A percentile compares a stretch with the other conserved stretches of the same genome.
Conservation (phyloP, 1,140 invertebrate species). For the Eriocheir sinensis region DNA sequence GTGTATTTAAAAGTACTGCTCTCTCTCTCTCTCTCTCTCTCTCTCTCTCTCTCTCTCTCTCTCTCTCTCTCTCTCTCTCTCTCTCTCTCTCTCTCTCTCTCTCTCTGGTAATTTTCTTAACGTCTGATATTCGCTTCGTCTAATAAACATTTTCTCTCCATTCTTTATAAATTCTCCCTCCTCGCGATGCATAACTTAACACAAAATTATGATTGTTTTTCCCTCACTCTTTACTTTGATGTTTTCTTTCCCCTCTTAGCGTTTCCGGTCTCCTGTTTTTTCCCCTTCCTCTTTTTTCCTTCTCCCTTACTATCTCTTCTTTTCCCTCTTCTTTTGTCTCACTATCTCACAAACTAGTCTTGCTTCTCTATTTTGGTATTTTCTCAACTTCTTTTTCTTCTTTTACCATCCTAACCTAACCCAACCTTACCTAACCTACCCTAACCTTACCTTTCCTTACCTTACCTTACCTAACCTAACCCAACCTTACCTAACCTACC, state of each 20-base stretch:
- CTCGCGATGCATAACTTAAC: not conserved
- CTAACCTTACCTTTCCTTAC: too few species aligned
- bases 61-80: slow-evolving; percentile 46
- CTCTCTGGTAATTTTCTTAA: not conserved
- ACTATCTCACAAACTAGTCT: not conserved
- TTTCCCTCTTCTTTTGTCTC: not conserved
- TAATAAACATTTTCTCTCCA: not conserved
- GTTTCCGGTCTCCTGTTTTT: not conserved
- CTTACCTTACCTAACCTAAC: too few species aligned
- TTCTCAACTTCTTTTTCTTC: not conserved
- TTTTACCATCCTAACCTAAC: not conserved
- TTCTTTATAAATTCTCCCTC: too few species aligned
- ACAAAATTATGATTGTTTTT: too few species aligned
- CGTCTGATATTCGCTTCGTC: not conserved
- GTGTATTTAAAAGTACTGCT: not conserved
- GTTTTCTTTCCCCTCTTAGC: too few species aligned
- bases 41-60: slow-evolving; percentile 4
- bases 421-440: too few species aligned
- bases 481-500: too few species aligned
- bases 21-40: not conserved
- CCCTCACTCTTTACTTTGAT: too few species aligned
- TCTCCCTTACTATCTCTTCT: not conserved
- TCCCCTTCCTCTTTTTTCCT: not conserved
- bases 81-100: slow-evolving; percentile 42
- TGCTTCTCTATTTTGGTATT: not conserved